Evolutionary conservation across 2,797 vertebrate species (phyloP).

Genomic region (Muraenolepis orangiensis): DNA sequence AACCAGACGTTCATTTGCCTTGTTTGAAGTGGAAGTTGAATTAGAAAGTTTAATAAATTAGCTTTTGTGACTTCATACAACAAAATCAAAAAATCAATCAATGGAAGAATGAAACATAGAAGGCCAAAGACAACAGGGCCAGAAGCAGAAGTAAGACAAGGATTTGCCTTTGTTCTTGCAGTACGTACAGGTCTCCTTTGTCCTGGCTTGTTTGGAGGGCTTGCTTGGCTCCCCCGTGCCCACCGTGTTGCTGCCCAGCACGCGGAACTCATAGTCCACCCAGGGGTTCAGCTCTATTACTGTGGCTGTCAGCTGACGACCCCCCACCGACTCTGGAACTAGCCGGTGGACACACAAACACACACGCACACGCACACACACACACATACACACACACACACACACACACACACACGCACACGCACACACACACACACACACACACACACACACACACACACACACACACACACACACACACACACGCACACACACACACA

Average conservation of each 20-base stretch:
- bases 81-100: background rate
- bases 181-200: conserved; percentile 90
- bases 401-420: background rate
- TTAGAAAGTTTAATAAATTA: too few relatives aligned
- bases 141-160: background rate
- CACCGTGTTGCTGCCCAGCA: conserved; percentile 88
- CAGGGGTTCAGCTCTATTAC: conserved; percentile 93
- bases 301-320: conserved; percentile 85
- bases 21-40: too few relatives aligned
- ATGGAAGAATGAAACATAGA: background rate
- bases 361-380: too few relatives aligned
- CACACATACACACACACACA: background rate
- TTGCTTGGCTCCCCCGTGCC: conserved; percentile 94
- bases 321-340: conserved; percentile 89
- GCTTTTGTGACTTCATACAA: background rate
- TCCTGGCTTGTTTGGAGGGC: conserved; percentile 89
- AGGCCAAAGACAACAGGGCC: background rate
- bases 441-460: conserved; percentile 1
- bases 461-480: background rate
- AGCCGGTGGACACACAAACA: background rate
- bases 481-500: background rate
- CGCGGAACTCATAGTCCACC: conserved; percentile 97
- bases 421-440: background rate
- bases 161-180: background rate
- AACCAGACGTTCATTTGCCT: too few relatives aligned